A percentile compares a stretch with the other conserved stretches of the same genome.
Evolutionary conservation across 2,113 vertebrate species (phyloP).

Genomic region (Cygnus buccinator): DNA sequence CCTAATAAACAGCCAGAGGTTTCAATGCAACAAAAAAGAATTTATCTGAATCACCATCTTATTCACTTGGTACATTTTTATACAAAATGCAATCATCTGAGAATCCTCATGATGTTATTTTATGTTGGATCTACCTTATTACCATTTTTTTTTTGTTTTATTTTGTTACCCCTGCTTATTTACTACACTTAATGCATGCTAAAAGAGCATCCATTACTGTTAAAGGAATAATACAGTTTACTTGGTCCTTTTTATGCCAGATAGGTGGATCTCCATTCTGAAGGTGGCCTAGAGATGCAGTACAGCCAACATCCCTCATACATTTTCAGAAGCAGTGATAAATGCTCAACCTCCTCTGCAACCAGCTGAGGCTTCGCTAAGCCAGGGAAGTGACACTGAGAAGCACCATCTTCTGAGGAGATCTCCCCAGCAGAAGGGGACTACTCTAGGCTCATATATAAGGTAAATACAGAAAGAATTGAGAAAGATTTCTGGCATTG

Average conservation of each 20-base stretch:
- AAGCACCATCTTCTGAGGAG: not conserved
- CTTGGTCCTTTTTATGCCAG: not conserved
- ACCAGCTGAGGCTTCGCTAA: not conserved
- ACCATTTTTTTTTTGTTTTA: not conserved
- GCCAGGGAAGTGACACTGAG: not conserved
- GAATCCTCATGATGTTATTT: not conserved
- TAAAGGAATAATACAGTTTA: not conserved
- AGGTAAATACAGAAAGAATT: not conserved
- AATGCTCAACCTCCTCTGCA: not conserved
- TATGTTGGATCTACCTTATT: not conserved
- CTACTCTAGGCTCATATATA: not conserved
- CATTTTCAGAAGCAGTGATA: not conserved
- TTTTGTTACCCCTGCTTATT: not conserved
- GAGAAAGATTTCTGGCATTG: not conserved
- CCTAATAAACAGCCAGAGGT: not conserved
- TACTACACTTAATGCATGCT: not conserved
- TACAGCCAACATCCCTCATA: not conserved
- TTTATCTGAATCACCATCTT: not conserved
- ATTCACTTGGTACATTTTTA: not conserved
- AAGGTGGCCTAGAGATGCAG: not conserved
- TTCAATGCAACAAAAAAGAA: not conserved
- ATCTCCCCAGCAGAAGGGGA: not conserved
- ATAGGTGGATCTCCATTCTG: not conserved
- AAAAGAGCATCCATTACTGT: not conserved
- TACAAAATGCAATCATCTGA: not conserved